Evolutionary conservation across 2,113 vertebrate genomes (phyloP).

Genomic region (Toxotes jaculatrix): DNA sequence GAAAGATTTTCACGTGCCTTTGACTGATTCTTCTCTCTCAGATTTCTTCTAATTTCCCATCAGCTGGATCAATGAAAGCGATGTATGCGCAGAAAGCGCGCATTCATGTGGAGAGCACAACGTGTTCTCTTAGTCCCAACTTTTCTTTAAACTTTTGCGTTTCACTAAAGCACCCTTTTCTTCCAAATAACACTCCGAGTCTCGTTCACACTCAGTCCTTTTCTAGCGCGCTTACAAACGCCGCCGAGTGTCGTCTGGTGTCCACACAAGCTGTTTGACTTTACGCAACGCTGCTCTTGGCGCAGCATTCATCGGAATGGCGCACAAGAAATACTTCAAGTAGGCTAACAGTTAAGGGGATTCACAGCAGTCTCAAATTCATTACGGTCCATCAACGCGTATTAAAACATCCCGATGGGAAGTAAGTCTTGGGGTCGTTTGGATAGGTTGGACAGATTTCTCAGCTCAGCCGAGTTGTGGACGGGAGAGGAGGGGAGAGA

Average conservation of each 20-base stretch:
- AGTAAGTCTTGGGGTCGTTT: conserved; percentile 6
- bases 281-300: conserved; percentile 65
- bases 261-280: conserved; percentile 30
- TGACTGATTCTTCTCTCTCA: conserved; percentile 5
- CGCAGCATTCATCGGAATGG: conserved; percentile 54
- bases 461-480: conserved; percentile 52
- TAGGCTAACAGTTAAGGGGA: background rate
- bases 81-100: conserved; percentile 26
- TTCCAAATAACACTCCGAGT: conserved; percentile 6
- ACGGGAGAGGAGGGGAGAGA: conserved; percentile 66
- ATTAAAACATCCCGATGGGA: conserved; percentile 34
- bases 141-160: conserved; percentile 60
- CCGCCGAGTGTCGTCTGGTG: background rate
- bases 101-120: background rate
- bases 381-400: conserved; percentile 42
- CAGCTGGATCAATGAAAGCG: conserved; percentile 8
- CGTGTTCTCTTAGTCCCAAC: conserved; percentile 40
- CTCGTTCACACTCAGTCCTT: background rate
- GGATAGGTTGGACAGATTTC: conserved; percentile 19
- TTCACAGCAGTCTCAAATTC: conserved; percentile 32
- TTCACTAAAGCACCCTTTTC: background rate
- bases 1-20: background rate
- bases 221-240: conserved; percentile 8
- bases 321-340: conserved; percentile 39
- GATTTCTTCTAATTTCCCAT: conserved; percentile 5